phyloP scores from a whole-genome alignment of 2,797 vertebrate genomes.

The Bucorvus abyssinicus region DNA sequence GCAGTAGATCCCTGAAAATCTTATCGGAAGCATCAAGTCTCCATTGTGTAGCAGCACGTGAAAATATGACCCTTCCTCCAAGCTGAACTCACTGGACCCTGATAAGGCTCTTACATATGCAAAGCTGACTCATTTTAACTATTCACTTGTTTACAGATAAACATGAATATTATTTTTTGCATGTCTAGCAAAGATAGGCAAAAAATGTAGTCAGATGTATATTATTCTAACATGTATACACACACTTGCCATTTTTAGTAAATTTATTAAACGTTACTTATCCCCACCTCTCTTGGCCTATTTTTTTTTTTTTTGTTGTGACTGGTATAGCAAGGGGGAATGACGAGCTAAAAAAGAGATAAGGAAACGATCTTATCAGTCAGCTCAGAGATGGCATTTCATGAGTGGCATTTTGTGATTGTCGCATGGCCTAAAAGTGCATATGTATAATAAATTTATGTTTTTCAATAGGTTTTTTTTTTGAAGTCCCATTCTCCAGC shows the following conservation, averaged over 20 bases:
- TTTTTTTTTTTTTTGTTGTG: conserved; percentile 42
- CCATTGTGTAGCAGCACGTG: background rate
- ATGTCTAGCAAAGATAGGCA: background rate
- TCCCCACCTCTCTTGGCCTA: background rate
- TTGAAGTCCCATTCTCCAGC: background rate
- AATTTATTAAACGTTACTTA: conserved; percentile 1
- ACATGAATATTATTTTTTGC: background rate
- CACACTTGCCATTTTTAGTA: background rate
- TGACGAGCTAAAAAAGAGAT: conserved; percentile 31
- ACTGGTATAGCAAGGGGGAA: background rate
- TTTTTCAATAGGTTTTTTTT: background rate
- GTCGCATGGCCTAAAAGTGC: background rate
- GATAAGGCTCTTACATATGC: background rate
- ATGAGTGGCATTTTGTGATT: background rate
- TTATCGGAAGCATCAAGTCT: background rate
- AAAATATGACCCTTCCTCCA: background rate
- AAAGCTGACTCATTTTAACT: background rate
- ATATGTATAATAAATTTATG: background rate
- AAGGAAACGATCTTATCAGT: conserved; percentile 36
- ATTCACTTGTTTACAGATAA: background rate
- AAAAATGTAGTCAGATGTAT: background rate
- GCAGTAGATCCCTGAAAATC: background rate
- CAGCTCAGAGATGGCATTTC: conserved; percentile 15
- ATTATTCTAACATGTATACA: background rate
- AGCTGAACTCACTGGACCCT: background rate